Conservation (phyloP, 2,113 vertebrate genomes). For the Sinosuthora webbiana region DNA sequence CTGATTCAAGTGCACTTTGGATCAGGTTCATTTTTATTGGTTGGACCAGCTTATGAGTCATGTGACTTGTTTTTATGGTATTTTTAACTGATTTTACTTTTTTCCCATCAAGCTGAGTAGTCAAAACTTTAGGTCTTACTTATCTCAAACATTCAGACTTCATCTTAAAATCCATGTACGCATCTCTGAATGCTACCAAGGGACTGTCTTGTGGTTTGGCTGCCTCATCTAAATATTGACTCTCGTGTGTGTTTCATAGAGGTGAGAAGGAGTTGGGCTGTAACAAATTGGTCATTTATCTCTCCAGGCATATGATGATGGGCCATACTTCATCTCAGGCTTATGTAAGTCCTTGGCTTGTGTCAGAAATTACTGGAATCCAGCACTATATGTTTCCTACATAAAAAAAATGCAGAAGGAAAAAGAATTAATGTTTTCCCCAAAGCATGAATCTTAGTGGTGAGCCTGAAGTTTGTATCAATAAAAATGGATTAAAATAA, state of each 20-base stretch:
- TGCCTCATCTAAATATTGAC: neutral
- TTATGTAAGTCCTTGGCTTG: neutral
- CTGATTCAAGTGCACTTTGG: neutral
- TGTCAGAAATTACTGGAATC: neutral
- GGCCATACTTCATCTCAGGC: neutral
- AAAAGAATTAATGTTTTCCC: neutral
- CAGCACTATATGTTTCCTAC: neutral
- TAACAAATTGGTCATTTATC: neutral
- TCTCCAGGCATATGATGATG: neutral
- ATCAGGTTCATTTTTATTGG: neutral
- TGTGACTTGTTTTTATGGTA: neutral
- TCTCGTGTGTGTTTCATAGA: neutral
- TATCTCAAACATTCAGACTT: neutral
- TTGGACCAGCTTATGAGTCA: neutral
- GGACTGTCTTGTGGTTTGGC: neutral
- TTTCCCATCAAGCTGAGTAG: neutral
- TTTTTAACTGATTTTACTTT: neutral
- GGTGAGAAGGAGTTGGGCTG: neutral
- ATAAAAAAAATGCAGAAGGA: neutral
- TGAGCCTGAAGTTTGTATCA: neutral
- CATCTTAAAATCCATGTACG: neutral
- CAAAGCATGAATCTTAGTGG: neutral
- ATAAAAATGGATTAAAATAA: neutral
- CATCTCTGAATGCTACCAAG: neutral
- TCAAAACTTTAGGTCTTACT: neutral